Base-by-base conservation (phyloP, 1,140 invertebrate genomes). In the Drosophila truncata region DNA sequence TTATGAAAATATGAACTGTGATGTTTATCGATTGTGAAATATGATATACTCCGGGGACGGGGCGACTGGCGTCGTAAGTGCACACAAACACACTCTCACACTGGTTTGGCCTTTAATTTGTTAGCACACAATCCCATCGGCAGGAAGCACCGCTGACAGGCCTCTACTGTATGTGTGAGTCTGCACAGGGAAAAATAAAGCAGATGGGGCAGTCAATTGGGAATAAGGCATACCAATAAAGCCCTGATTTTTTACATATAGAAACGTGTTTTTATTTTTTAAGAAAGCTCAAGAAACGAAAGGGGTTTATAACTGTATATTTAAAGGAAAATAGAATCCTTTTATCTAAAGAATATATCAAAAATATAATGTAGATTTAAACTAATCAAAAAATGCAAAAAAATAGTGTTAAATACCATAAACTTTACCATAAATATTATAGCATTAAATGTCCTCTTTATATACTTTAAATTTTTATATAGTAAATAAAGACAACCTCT, bases 11-110 rank as follows among this genome's bases (percentile, higher is more conserved):
- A 92, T 92, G 80, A 92, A 91, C 87, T 92, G 74, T 77, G 91
- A 92, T 92, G 84, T 81, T 92, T 92, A 92, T 92, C 91, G 91
- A 91, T 91, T 91, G 78, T 92, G 87, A 92, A 92, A 92, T 91
- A 91, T 91, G 80, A 91, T 90, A 80, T 80, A 76, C 63, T 69
- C 50, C 27, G 18, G 61, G 59, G 49, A 59, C 31, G 11, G 18
- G 37, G 49, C 33, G 44, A 47, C 54, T 37, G 60, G 66, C 55
- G 29, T 67, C 44, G 65, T 65, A 44, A 57, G 65, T 70, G 20
- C 58, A 71, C 35, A 60, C 47, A 52, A 39, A 65, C 39, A 63
- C 16, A 63, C 23, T n/a, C 16, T 37, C 27, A 61, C 52, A 41
- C 37, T 86, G 84, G 73, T 63, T 78, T 79, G 82, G 69, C 70